These are phyloP conservation scores for Heterochromis multidens DNA, from an alignment of 2,113 vertebrate genomes.

Conservation along the genomic window DNA sequence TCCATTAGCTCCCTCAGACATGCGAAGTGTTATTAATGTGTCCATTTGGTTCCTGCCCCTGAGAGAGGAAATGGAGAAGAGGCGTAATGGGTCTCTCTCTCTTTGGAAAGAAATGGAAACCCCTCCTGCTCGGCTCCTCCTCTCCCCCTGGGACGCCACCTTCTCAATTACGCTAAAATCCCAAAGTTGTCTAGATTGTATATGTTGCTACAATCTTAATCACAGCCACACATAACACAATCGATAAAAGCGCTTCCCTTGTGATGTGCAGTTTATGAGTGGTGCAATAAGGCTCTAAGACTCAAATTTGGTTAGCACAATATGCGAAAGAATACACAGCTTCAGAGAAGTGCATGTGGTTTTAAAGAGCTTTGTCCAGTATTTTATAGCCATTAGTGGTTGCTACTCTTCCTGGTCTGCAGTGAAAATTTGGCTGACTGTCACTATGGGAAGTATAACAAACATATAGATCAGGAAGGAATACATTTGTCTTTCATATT, in stretches of 20 bases:
- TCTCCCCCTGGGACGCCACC: not conserved
- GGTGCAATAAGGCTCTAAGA: not conserved
- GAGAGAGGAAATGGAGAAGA: conserved; percentile 60
- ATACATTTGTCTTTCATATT: not conserved
- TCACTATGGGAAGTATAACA: not conserved
- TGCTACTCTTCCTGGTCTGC: not conserved
- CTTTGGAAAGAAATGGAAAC: conserved; percentile 22
- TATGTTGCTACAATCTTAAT: conserved; percentile 20
- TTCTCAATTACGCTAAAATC: not conserved
- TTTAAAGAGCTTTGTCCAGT: not conserved
- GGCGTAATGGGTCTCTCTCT: conserved; percentile 42
- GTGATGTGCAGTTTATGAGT: not conserved
- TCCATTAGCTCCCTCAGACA: conserved; percentile 56
- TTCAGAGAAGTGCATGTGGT: not conserved
- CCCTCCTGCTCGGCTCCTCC: conserved; percentile 11
- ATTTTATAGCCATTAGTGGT: not conserved
- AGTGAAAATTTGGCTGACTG: not conserved
- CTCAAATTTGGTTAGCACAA: not conserved
- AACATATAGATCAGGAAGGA: not conserved
- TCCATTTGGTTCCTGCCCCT: conserved; percentile 59
- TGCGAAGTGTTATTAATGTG: conserved; percentile 60
- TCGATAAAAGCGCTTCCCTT: not conserved
- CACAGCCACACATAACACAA: not conserved
- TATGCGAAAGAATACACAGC: not conserved
- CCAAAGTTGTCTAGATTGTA: not conserved